A percentile compares a stretch with the other conserved stretches of the same genome.
Evolutionary conservation across 2,113 vertebrate species (phyloP).

Genomic region (Picathartes gymnocephalus): DNA sequence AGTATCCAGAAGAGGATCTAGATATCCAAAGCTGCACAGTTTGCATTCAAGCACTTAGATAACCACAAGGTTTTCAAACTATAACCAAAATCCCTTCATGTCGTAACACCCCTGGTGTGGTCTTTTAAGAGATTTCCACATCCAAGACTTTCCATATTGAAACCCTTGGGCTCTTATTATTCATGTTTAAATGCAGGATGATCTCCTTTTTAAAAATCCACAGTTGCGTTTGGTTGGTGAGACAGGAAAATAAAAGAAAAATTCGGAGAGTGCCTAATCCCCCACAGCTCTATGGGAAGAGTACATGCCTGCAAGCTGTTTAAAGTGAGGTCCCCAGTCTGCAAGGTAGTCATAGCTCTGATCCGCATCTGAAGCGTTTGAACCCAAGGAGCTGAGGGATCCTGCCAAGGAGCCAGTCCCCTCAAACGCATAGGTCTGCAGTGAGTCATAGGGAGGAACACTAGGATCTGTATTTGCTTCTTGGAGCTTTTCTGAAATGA

Average conservation of each 20-base stretch:
- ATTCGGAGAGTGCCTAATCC: background rate
- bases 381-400: constrained; percentile 89
- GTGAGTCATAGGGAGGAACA: constrained; percentile 83
- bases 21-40: background rate
- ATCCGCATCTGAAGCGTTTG: constrained; percentile 51
- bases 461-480: constrained; percentile 84
- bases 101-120: accelerated
- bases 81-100: background rate
- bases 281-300: background rate
- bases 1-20: background rate
- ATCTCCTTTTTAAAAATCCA: background rate
- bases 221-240: background rate
- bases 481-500: constrained; percentile 85
- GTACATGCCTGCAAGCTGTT: constrained; percentile 74
- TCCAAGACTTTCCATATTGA: background rate
- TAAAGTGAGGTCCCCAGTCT: constrained; percentile 67
- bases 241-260: background rate
- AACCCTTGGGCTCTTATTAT: background rate
- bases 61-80: accelerated
- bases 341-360: constrained; percentile 61
- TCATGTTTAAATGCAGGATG: background rate
- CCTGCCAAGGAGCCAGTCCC: constrained; percentile 82
- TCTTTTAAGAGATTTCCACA: background rate
- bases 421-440: constrained; percentile 85
- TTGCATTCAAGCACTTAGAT: background rate